Evolutionary conservation across 2,797 vertebrate genomes (phyloP).

Genomic region (Aphelocoma californica): DNA sequence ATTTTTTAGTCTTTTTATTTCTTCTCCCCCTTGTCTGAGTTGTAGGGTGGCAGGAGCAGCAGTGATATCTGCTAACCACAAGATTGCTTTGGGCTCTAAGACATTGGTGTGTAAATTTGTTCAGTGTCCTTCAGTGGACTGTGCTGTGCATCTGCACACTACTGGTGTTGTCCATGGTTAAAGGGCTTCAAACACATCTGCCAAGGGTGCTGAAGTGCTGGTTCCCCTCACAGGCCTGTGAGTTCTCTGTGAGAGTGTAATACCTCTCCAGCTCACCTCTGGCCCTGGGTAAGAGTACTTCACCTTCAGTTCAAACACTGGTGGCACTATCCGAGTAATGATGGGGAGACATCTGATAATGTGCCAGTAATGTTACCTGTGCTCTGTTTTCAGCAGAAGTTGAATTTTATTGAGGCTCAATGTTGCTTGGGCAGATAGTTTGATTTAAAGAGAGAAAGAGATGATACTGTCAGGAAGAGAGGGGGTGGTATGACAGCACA

Average conservation of each 20-base stretch:
- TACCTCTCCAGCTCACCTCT: neutral
- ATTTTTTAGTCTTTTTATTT: neutral
- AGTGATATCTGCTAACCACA: neutral
- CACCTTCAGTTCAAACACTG: neutral
- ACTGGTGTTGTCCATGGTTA: rapidly evolving
- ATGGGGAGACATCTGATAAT: neutral
- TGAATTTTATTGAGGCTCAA: neutral
- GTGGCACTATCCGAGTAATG: neutral
- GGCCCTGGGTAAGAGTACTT: neutral
- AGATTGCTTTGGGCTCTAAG: neutral
- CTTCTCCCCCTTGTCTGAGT: neutral
- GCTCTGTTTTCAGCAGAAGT: neutral
- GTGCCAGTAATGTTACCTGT: neutral
- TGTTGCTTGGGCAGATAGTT: neutral
- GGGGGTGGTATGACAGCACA: no score
- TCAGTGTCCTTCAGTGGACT: neutral
- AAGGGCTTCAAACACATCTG: neutral
- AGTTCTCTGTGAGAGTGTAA: neutral
- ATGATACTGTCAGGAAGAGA: neutral
- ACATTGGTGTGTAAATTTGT: neutral
- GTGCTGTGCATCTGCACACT: neutral
- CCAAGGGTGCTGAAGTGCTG: neutral
- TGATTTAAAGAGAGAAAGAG: neutral
- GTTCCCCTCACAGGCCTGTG: neutral
- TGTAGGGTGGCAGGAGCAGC: neutral